Percentiles rank a stretch among this genome's conserved stretches.
Conservation (phyloP, 1,140 invertebrate species). For the Dryas iulia region DNA sequence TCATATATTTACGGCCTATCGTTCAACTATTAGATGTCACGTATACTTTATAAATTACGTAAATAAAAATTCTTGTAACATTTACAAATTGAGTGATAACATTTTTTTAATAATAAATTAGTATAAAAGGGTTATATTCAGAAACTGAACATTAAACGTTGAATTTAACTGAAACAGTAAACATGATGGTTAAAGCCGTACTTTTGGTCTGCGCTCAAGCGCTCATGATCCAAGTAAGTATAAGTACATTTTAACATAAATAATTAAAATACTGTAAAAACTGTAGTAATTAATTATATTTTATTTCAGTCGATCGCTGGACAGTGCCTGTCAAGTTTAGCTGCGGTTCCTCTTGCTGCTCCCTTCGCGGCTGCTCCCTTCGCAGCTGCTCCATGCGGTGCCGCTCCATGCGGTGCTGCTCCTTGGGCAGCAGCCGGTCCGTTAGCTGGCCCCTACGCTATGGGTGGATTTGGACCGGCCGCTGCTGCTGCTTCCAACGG, state of each 20-base stretch:
- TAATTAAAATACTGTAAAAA: background rate
- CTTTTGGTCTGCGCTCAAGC: conserved; percentile 13
- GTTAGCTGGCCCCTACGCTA: background rate
- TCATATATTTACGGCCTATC: background rate
- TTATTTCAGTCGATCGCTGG: conserved; percentile 12
- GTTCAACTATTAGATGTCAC: background rate
- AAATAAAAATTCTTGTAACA: background rate
- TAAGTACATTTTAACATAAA: background rate
- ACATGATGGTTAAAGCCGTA: conserved; percentile 13
- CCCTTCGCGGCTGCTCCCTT: background rate
- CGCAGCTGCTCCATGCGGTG: background rate
- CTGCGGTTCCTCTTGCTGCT: no score
- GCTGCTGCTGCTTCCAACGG: conserved; percentile 26
- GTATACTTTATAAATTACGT: background rate
- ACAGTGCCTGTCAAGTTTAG: conserved; percentile 16
- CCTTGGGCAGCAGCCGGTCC: background rate
- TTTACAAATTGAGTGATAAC: no score
- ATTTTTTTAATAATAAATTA: background rate
- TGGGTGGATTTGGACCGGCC: conserved; percentile 3
- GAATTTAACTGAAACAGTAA: background rate
- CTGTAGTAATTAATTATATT: background rate
- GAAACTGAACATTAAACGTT: background rate
- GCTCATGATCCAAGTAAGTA: conserved; percentile 9
- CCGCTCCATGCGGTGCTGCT: background rate
- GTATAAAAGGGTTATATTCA: background rate